Conservation (phyloP, 2,113 vertebrate species). For the Mesoclemmys tuberculata region DNA sequence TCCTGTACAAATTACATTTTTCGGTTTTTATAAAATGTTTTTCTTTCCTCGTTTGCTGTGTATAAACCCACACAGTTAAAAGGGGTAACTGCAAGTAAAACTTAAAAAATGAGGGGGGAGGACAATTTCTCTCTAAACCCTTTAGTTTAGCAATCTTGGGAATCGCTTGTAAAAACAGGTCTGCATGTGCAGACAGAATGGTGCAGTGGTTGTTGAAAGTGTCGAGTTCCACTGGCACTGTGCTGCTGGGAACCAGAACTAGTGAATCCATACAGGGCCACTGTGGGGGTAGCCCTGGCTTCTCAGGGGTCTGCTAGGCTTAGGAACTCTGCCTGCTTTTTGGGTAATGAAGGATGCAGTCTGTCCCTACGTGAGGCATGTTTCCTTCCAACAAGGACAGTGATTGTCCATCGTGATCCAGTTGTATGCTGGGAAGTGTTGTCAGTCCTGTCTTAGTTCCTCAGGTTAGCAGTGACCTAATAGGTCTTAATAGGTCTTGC, state of each 20-base stretch:
- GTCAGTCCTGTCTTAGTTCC: neutral
- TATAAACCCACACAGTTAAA: neutral
- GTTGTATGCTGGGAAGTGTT: neutral
- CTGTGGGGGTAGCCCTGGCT: neutral
- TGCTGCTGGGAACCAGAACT: neutral
- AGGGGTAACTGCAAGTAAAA: neutral
- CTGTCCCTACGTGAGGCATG: neutral
- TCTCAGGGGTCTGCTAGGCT: neutral
- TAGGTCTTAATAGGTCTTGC: neutral
- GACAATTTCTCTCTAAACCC: neutral
- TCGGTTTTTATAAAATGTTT: neutral
- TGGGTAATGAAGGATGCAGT: conserved; percentile 7
- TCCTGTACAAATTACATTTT: neutral
- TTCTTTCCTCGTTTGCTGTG: neutral
- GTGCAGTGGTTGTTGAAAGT: neutral
- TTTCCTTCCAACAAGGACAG: neutral
- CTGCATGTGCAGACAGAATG: neutral
- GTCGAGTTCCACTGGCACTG: neutral
- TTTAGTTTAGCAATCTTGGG: neutral
- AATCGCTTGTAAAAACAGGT: neutral
- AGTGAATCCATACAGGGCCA: neutral
- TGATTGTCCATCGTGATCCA: neutral
- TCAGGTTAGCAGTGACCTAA: rapidly evolving
- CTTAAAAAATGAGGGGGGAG: neutral
- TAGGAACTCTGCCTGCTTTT: neutral